phyloP scores from a whole-genome alignment of 2,113 vertebrate genomes.

The Gadus chalcogrammus region DNA sequence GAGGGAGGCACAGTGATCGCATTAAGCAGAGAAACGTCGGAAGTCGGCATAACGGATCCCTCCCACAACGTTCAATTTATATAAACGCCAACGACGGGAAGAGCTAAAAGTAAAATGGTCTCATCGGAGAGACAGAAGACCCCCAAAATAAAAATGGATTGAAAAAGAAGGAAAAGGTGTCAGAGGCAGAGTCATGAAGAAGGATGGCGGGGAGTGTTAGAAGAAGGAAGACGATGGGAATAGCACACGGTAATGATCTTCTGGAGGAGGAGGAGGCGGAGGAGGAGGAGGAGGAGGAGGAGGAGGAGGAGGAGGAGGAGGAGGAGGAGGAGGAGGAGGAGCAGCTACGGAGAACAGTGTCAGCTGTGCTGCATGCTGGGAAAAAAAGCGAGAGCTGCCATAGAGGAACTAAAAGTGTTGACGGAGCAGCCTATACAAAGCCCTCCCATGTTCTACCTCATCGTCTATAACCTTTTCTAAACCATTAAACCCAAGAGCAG shows the following conservation, averaged over 20 bases:
- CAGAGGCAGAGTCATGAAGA: constrained; percentile 3
- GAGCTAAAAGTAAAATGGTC: too few relatives aligned
- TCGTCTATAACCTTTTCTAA: constrained; percentile 39
- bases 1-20: too few relatives aligned
- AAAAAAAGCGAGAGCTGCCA: constrained; percentile 4
- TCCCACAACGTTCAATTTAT: too few relatives aligned
- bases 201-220: constrained; percentile 4
- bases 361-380: constrained; percentile 6
- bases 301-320: neutral
- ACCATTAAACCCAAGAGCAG: constrained; percentile 8
- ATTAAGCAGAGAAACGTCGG: too few relatives aligned
- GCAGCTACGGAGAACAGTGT: constrained; percentile 3
- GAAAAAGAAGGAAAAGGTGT: neutral
- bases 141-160: too few relatives aligned
- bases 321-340: neutral
- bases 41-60: too few relatives aligned
- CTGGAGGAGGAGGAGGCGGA: neutral
- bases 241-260: constrained; percentile 4
- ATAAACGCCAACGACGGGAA: too few relatives aligned
- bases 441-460: constrained; percentile 19
- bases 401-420: constrained; percentile 22
- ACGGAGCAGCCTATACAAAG: constrained; percentile 8
- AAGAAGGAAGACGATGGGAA: constrained; percentile 8
- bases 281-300: neutral
- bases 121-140: too few relatives aligned